phyloP scores from a whole-genome alignment of 2,888 invertebrate species.

The Tolmerus cingulatus region DNA sequence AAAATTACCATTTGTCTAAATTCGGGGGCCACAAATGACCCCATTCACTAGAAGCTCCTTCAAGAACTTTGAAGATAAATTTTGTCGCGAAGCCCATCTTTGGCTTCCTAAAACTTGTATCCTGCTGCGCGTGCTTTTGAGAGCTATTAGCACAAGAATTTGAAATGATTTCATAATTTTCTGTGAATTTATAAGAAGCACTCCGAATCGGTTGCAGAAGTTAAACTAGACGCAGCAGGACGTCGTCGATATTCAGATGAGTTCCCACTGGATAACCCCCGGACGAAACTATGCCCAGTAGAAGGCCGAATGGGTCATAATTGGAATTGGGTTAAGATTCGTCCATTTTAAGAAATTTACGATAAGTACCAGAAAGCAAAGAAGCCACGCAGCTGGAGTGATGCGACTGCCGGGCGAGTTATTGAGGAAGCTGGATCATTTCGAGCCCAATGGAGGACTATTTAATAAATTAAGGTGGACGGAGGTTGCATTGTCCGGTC shows the following conservation, averaged over 20 bases:
- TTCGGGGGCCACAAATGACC: background rate
- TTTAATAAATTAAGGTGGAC: slow-evolving; percentile 31
- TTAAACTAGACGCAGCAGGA: background rate
- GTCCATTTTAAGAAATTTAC: slow-evolving; percentile 32
- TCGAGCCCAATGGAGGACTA: background rate
- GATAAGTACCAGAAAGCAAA: slow-evolving; percentile 20
- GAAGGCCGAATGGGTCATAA: background rate
- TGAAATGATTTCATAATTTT: background rate
- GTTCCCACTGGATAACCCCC: background rate
- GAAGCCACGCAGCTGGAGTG: slow-evolving; percentile 28
- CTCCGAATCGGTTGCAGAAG: slow-evolving; percentile 1
- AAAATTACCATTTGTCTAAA: background rate
- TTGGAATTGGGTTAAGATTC: slow-evolving; percentile 28
- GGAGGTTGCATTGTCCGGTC: background rate
- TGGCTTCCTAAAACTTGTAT: background rate
- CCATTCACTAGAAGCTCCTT: background rate
- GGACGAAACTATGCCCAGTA: slow-evolving; percentile 25
- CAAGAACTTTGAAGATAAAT: background rate
- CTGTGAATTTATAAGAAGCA: background rate
- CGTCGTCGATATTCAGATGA: background rate
- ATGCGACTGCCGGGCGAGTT: background rate
- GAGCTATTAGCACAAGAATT: background rate
- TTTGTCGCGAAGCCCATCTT: background rate
- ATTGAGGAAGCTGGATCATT: slow-evolving; percentile 28
- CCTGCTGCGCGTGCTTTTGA: background rate